These are phyloP conservation scores for Muscicapa comitata DNA, from an alignment of 2,797 vertebrate genomes.

Conservation along the genomic window DNA sequence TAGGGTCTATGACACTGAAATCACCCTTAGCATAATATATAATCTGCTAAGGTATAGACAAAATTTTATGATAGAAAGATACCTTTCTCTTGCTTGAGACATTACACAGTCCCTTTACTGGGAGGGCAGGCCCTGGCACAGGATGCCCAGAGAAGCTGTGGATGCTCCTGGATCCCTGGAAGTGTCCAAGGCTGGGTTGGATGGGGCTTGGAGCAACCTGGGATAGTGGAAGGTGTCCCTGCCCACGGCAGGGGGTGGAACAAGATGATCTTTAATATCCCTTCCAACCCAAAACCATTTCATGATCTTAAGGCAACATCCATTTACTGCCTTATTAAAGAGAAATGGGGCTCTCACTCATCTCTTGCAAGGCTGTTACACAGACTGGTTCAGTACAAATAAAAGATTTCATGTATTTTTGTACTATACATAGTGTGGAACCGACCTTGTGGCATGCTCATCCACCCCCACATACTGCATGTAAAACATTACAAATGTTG, in stretches of 20 bases:
- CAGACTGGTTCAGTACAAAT: background rate
- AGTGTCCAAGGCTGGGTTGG: background rate
- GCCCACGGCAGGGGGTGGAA: background rate
- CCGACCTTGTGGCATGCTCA: background rate
- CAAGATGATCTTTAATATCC: accelerated
- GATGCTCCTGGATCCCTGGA: background rate
- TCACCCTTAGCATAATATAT: accelerated
- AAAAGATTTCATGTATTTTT: background rate
- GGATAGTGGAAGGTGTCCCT: background rate
- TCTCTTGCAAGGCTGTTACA: no score
- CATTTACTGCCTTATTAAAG: background rate
- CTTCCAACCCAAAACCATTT: background rate
- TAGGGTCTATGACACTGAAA: background rate
- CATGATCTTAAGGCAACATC: background rate
- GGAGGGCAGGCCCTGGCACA: background rate
- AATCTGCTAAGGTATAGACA: background rate
- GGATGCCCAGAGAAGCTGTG: background rate
- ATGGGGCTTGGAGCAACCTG: accelerated
- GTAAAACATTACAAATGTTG: background rate
- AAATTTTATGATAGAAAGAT: accelerated
- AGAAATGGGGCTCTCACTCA: accelerated
- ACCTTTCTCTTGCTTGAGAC: background rate
- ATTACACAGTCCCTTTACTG: background rate
- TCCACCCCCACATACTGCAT: accelerated
- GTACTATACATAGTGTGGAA: accelerated